phyloP scores from a whole-genome alignment of 2,888 invertebrate genomes.

The Pycnomerus fuliginosus region DNA sequence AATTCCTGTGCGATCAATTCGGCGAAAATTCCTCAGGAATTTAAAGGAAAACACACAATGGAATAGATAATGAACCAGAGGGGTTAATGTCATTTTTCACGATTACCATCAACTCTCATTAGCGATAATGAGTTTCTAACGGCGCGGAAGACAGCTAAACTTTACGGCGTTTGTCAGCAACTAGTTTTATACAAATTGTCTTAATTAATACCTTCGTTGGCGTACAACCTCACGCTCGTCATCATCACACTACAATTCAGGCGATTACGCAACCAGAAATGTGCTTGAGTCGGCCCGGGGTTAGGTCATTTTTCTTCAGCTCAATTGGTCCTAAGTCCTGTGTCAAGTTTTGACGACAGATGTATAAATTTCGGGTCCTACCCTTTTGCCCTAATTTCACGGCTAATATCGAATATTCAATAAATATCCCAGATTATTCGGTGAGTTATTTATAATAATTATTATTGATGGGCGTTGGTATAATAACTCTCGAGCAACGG shows the following conservation, averaged over 20 bases:
- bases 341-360: slow-evolving; percentile 27
- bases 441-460: too few species aligned
- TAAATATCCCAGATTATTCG: too few species aligned
- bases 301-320: slow-evolving; percentile 5
- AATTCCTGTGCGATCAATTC: not conserved
- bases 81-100: slow-evolving; percentile 28
- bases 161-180: slow-evolving; percentile 27
- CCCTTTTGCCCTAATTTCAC: slow-evolving; percentile 13
- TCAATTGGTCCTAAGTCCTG: slow-evolving; percentile 27
- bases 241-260: slow-evolving; percentile 20
- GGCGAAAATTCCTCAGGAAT: not conserved
- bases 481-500: too few species aligned
- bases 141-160: slow-evolving; percentile 22
- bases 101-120: slow-evolving; percentile 28
- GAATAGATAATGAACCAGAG: slow-evolving; percentile 25
- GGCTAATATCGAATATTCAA: too few species aligned
- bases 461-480: too few species aligned
- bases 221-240: slow-evolving; percentile 11
- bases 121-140: slow-evolving; percentile 28
- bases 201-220: slow-evolving; percentile 21
- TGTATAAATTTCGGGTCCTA: slow-evolving; percentile 17
- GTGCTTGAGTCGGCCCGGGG: not conserved
- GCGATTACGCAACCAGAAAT: slow-evolving; percentile 22
- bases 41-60: slow-evolving; percentile 21
- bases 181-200: slow-evolving; percentile 27